Conservation (phyloP, 2,797 vertebrate species). For the Cetoscarus ocellatus region DNA sequence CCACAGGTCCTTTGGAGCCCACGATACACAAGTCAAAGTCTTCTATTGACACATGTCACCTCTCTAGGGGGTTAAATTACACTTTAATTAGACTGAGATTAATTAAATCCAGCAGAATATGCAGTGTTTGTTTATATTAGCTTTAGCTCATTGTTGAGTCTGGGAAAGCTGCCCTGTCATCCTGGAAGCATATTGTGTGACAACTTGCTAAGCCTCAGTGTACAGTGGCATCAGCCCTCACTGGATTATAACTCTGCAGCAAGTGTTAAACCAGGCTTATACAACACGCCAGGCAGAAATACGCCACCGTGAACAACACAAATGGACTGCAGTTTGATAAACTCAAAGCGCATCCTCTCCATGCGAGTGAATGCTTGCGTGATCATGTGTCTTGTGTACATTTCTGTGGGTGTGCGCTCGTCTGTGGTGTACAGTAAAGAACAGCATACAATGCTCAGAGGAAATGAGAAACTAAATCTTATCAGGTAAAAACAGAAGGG, state of each 20-base stretch:
- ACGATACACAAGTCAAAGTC: conserved; percentile 15
- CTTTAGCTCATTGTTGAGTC: conserved; percentile 19
- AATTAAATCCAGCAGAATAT: neutral
- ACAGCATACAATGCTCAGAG: neutral
- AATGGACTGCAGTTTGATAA: neutral
- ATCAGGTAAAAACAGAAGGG: conserved; percentile 51
- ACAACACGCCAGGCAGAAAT: neutral
- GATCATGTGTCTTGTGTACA: neutral
- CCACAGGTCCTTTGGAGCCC: conserved; percentile 26
- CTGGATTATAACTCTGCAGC: conserved; percentile 50
- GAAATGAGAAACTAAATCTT: conserved; percentile 35
- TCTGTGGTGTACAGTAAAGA: neutral
- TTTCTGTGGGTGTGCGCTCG: conserved; percentile 3
- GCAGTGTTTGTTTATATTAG: conserved; percentile 17
- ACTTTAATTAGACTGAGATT: neutral
- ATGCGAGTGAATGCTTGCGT: neutral
- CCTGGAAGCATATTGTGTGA: conserved; percentile 44
- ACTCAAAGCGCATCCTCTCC: neutral
- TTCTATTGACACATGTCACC: conserved; percentile 1
- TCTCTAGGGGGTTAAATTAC: neutral
- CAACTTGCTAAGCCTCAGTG: conserved; percentile 49
- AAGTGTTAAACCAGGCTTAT: conserved; percentile 29
- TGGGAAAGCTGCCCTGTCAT: conserved; percentile 46
- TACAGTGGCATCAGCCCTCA: conserved; percentile 58
- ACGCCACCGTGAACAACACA: conserved; percentile 1